Evolutionary conservation across 2,797 vertebrate genomes (phyloP), one percentile per base, ranked within the genome.

Genomic region (Nothura maculosa): DNA sequence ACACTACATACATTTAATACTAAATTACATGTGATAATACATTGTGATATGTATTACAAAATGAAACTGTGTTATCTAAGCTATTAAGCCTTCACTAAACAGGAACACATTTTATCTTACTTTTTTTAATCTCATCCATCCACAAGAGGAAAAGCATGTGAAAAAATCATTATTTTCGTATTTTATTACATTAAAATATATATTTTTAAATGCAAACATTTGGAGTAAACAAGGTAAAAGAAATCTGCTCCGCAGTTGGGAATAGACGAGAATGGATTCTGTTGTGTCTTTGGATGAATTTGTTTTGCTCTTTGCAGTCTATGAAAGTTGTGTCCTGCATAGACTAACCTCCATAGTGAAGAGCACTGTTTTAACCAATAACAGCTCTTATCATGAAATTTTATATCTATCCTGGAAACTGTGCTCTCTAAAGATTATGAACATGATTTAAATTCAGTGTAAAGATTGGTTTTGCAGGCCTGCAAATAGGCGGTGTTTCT

Each of bases 401-500:
- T 1, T 81, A 67, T 75, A 52, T 94, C 47, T 48, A 30, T 57
- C 30, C 75, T 86, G 88, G 81, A 92, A 90, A 85, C 90, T 42
- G 45, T 21, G 30, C 73, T 87, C 72, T 93, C 55, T 82, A 64
- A 85, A 90, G 83, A 70, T 82, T 80, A n/a, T 79, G 2, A 82
- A 74, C 79, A 73, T 89, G 73, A 95, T 90, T 89, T 90, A 63
- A 92, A 85, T 90, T 73, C 50, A 73, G 8, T n/a, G 68, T 60
- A 74, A 90, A 88, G 50, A 79, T 90, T 74, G 24, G 14, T 79
- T 84, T 81, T 70, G 73, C 86, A 88, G n/a, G 55, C 30, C 38
- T 38, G 54, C 92, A 93, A 90, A 73, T 43, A 48, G 28, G 28
- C 81, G 43, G 24, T 77, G 61, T 87, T 86, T 88, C 75, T 81